Base-by-base conservation (phyloP, 2,888 invertebrate species). In the Drosophila paranaensis region DNA sequence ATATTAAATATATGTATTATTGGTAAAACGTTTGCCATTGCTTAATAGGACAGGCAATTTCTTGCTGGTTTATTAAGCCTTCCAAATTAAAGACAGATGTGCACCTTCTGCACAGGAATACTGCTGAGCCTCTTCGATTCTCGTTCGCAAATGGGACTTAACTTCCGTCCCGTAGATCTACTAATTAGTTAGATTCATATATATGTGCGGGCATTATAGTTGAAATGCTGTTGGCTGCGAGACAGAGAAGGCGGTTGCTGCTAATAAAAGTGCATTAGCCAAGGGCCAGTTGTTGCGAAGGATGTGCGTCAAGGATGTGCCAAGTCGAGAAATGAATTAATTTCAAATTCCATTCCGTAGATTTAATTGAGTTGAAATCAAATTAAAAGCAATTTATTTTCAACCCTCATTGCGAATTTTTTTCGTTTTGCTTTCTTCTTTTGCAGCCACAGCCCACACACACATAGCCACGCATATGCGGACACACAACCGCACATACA, bases 291-390 rank as follows among this genome's bases (percentile, higher is more conserved):
- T 27, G 42, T 2, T 33, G 54, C 55, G 56, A 30, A 54, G 58
- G 65, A 54, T 56, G 46, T 63, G 54, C 60, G 42, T 57, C 64
- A 56, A 69, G 74, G 74, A 61, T 79, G 79, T 62, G 53, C 33
- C 68, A 60, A 74, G 60, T 61, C 50, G 60, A 55, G 68, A 56
- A 82, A 81, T 85, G 89, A 91, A 84, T 89, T 90, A 90, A 91
- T 92, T 92, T 87, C 85, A 90, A 92, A 92, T 92, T 92, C 90
- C 90, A 92, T 92, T 92, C 91, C 90, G 87, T 85, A 82, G 84
- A 91, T 91, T 92, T 92, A 92, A 92, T 92, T 92, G 92, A 92
- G 92, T 91, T 92, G 91, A 92, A 92, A 92, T 92, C 91, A 90
- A 92, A 92, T 92, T 92, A 92, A 92, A 92, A 91, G 90, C 88